A percentile compares a stretch with the other conserved stretches of the same genome.
phyloP scores from a whole-genome alignment of 2,888 invertebrate genomes.

The Thyatira batis region DNA sequence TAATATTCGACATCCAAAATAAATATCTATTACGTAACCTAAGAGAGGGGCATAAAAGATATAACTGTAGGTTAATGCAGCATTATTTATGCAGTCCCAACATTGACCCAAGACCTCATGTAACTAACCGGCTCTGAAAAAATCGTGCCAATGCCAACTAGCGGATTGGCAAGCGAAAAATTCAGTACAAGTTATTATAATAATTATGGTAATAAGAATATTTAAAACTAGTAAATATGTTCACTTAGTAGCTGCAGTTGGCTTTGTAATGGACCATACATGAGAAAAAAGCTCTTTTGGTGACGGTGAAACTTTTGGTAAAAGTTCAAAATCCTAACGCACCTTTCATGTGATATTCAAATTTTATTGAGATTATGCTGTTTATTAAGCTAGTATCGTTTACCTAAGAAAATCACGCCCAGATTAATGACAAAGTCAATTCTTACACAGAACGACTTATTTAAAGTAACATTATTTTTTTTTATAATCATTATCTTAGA shows the following conservation, averaged over 20 bases:
- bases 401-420: too few relatives aligned
- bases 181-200: not conserved
- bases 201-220: not conserved
- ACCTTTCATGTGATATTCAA: too few relatives aligned
- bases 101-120: conserved; percentile 51
- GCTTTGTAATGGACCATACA: not conserved
- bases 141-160: conserved; percentile 53
- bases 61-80: not conserved
- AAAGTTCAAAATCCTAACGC: too few relatives aligned
- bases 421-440: too few relatives aligned
- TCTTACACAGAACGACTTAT: too few relatives aligned
- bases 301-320: too few relatives aligned
- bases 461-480: too few relatives aligned
- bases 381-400: too few relatives aligned
- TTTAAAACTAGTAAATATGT: not conserved
- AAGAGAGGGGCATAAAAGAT: not conserved
- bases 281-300: not conserved
- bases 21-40: not conserved
- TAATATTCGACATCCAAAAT: not conserved
- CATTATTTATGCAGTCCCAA: conserved; percentile 32
- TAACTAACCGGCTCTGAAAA: conserved; percentile 44
- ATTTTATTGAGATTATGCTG: too few relatives aligned
- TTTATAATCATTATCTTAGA: too few relatives aligned
- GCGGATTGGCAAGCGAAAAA: conserved; percentile 2
- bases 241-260: not conserved